phyloP scores from a whole-genome alignment of 1,140 invertebrate species.

The Hyles euphorbiae region DNA sequence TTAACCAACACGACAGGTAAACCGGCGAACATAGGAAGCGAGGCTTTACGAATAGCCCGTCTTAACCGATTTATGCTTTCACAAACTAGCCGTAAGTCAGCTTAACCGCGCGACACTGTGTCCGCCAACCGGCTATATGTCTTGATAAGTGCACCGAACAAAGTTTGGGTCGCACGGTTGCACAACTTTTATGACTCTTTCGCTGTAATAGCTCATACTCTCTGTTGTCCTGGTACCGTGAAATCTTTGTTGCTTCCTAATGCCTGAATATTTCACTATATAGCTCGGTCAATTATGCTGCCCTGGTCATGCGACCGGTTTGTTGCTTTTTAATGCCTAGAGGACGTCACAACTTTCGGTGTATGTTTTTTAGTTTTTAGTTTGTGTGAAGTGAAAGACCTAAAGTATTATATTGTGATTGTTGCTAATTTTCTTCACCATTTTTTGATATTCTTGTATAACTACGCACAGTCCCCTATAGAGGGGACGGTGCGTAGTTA shows the following conservation, averaged over 20 bases:
- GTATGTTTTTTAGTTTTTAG: too few species aligned
- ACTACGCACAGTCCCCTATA: too few species aligned
- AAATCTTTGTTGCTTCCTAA: neutral
- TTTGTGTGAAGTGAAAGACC: too few species aligned
- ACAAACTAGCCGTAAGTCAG: constrained; percentile 4
- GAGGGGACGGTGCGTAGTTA: too few species aligned
- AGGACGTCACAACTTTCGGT: too few species aligned
- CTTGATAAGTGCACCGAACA: constrained; percentile 29
- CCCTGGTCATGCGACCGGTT: too few species aligned
- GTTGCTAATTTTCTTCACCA: too few species aligned
- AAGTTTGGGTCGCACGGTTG: constrained; percentile 31
- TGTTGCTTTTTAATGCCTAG: too few species aligned
- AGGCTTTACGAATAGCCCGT: neutral
- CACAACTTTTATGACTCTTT: constrained; percentile 24
- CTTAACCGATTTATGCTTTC: constrained; percentile 1
- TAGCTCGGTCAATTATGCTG: neutral
- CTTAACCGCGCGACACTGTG: constrained; percentile 10
- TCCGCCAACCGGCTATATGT: constrained; percentile 16
- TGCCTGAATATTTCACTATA: neutral
- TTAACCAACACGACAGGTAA: too few species aligned
- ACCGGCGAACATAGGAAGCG: too few species aligned
- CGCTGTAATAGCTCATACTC: constrained; percentile 13
- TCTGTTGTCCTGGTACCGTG: constrained; percentile 15
- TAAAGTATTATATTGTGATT: too few species aligned
- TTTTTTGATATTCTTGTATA: too few species aligned